Evolutionary conservation across 1,140 invertebrate genomes (phyloP), one percentile per base, ranked within the genome.

Genomic region (Dreissena polymorpha): DNA sequence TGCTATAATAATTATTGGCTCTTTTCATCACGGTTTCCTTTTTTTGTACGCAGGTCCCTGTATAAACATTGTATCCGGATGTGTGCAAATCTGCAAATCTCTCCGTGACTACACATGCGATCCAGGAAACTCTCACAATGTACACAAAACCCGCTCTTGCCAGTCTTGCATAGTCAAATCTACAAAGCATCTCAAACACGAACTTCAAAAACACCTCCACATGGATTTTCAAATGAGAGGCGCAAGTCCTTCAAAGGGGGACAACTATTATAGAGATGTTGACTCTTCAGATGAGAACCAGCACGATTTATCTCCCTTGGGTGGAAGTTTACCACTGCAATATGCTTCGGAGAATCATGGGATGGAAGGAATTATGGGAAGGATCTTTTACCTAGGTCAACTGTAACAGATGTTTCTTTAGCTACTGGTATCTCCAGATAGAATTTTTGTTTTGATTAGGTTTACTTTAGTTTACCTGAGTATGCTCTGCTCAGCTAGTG

Each of bases 31-130:
- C n/a, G n/a, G n/a, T n/a, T n/a, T n/a, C n/a, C n/a, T n/a, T n/a
- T n/a, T n/a, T n/a, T n/a, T n/a, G n/a, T n/a, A n/a, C n/a, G n/a
- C n/a, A n/a, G n/a, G n/a, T n/a, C n/a, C n/a, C n/a, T n/a, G n/a
- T n/a, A n/a, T n/a, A n/a, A n/a, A n/a, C n/a, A n/a, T n/a, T 39
- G 84, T 87, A 7, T 88, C 87, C 13, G 81, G 86, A 10, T 88
- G 87, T 80, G 79, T 88, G 25, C 87, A 88, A 69, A 63, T 88
- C 0, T 87, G 84, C 70, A 83, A 84, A 51, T 70, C 74, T 12
- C 77, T 88, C 16, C 79, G 81, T 50, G 76, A 85, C 27, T 78
- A 84, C 25, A 79, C 81, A 6, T 83, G 85, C n/a, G 84, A 88
- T 60, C 63, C 63, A n/a, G n/a, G n/a, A n/a, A n/a, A n/a, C n/a